Conservation (phyloP, 2,888 invertebrate species). For the Embidobia sp. region DNA sequence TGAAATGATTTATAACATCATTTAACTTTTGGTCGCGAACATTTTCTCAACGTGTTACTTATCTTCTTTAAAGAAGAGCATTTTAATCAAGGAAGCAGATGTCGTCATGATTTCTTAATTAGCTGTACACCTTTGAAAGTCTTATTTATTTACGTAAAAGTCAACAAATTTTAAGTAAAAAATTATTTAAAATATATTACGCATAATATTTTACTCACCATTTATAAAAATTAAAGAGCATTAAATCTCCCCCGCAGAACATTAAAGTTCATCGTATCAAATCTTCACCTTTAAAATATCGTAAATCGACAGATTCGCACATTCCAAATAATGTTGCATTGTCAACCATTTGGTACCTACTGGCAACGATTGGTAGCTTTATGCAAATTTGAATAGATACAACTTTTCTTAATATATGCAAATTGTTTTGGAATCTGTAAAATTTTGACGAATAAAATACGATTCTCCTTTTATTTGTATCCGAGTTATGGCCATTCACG, state of each 20-base stretch:
- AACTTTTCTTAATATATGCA: conserved; percentile 46
- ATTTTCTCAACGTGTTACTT: conserved; percentile 34
- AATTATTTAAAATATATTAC: too few species aligned
- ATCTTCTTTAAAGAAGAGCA: conserved; percentile 23
- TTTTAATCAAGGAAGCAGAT: conserved; percentile 41
- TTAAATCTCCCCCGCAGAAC: too few species aligned
- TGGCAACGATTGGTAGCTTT: conserved; percentile 48
- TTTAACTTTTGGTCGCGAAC: conserved; percentile 43
- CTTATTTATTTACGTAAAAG: conserved; percentile 6
- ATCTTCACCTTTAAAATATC: conserved; percentile 10
- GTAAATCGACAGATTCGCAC: conserved; percentile 26
- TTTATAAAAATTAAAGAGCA: too few species aligned
- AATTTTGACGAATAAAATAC: conserved; percentile 31
- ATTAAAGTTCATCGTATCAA: conserved; percentile 5
- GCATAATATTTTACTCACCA: too few species aligned
- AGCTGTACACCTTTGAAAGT: conserved; percentile 2
- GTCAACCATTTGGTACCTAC: conserved; percentile 35
- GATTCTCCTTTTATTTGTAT: conserved; percentile 5
- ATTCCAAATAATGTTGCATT: conserved; percentile 28
- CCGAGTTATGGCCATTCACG: conserved; percentile 6
- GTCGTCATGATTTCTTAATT: conserved; percentile 32
- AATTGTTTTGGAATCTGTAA: conserved; percentile 43
- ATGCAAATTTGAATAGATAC: conserved; percentile 46
- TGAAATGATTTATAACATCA: conserved; percentile 40
- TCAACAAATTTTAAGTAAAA: too few species aligned